These are phyloP conservation scores for Micronisus gabar DNA, from an alignment of 2,113 vertebrate species.

Conservation along the genomic window DNA sequence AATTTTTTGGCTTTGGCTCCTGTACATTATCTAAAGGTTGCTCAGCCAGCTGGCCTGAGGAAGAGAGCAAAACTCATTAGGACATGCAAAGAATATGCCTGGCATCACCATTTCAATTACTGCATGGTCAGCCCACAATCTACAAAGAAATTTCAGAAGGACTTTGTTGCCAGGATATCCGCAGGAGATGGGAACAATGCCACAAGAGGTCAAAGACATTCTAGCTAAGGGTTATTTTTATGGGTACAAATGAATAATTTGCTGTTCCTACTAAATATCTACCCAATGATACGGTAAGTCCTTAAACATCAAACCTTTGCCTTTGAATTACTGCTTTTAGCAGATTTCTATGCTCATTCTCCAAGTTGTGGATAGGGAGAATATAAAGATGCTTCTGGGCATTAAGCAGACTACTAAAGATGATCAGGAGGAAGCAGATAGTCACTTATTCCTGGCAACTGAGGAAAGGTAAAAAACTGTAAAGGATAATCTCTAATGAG, in stretches of 20 bases:
- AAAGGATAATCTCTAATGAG: neutral
- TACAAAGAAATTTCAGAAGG: conserved; percentile 1
- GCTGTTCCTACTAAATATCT: neutral
- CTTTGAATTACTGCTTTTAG: neutral
- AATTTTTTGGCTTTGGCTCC: neutral
- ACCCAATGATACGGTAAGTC: neutral
- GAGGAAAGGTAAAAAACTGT: neutral
- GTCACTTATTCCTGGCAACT: neutral
- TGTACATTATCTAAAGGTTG: neutral
- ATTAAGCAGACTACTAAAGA: neutral
- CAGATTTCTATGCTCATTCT: neutral
- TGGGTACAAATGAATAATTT: neutral
- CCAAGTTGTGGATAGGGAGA: neutral
- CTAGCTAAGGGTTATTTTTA: neutral
- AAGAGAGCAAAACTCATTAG: conserved; percentile 3
- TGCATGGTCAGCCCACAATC: neutral
- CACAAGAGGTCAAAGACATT: neutral
- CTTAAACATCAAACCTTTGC: neutral
- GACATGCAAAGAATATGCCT: conserved; percentile 16
- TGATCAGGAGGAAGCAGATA: neutral
- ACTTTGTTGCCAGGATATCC: neutral
- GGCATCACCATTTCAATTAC: conserved; percentile 1
- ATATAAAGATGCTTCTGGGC: neutral
- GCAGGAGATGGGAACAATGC: neutral
- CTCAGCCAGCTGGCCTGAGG: conserved; percentile 2